phyloP scores from a whole-genome alignment of 2,113 vertebrate genomes.

The Perognathus longimembris region DNA sequence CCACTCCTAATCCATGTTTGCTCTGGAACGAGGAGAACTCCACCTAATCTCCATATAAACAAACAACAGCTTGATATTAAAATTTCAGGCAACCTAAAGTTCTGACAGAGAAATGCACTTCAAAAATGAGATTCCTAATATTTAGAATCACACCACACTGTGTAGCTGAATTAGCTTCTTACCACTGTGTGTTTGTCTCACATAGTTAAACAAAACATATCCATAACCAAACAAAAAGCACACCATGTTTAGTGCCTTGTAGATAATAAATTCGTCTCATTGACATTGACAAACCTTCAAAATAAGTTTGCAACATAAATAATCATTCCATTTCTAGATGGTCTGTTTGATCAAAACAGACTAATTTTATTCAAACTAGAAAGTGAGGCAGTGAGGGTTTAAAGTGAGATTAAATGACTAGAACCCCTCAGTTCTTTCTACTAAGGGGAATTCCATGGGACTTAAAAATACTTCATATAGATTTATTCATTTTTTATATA shows the following conservation, averaged over 20 bases:
- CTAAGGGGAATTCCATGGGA: background rate
- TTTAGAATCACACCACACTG: background rate
- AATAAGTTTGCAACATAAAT: background rate
- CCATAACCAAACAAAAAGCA: background rate
- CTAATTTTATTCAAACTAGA: background rate
- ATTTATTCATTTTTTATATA: conserved; percentile 20
- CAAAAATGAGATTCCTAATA: background rate
- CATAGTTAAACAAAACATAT: background rate
- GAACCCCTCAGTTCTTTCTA: background rate
- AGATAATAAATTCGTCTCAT: background rate
- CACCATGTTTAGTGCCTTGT: background rate
- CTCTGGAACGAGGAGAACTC: background rate
- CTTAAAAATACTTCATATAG: background rate
- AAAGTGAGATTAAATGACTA: background rate
- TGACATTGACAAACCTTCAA: background rate
- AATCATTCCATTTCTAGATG: background rate
- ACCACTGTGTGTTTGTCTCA: background rate
- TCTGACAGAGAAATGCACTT: background rate
- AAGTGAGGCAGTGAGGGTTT: background rate
- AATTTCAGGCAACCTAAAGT: background rate
- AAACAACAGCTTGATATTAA: background rate
- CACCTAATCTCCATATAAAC: background rate
- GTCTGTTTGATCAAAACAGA: background rate
- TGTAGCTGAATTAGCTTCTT: background rate
- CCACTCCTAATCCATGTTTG: background rate